A percentile compares a stretch with the other conserved stretches of the same genome.
Conservation (phyloP, 2,113 vertebrate species). For the Scolopax mira region DNA sequence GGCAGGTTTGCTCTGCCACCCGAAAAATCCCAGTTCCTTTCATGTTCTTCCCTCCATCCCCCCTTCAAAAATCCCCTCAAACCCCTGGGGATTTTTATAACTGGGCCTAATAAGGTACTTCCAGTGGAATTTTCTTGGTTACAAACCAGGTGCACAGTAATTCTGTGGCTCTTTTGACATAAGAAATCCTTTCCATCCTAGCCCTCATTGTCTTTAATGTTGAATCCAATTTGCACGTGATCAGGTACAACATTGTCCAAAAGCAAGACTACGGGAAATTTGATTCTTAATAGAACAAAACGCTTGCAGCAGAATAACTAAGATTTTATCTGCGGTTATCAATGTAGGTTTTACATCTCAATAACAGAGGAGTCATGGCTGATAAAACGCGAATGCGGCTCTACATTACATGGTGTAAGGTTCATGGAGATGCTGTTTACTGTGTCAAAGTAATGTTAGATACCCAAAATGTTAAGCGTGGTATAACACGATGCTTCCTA, state of each 20-base stretch:
- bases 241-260: not conserved
- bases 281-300: not conserved
- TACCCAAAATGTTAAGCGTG: not conserved
- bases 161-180: not conserved
- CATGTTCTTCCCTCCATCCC: not conserved
- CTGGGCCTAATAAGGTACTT: not conserved
- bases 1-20: not conserved
- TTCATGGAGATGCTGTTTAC: not conserved
- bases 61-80: not conserved
- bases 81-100: not conserved
- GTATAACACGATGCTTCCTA: not conserved
- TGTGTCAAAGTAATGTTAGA: not conserved
- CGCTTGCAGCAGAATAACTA: not conserved
- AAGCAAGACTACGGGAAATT: not conserved
- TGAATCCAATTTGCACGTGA: not conserved
- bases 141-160: not conserved
- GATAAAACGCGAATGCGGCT: not conserved
- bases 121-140: not conserved
- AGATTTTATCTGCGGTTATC: not conserved
- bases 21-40: not conserved
- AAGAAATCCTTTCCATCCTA: not conserved
- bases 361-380: not conserved
- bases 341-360: not conserved
- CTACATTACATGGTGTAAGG: not conserved
- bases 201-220: not conserved